Base-by-base conservation (phyloP, 2,888 invertebrate species). In the Protonemura montana region DNA sequence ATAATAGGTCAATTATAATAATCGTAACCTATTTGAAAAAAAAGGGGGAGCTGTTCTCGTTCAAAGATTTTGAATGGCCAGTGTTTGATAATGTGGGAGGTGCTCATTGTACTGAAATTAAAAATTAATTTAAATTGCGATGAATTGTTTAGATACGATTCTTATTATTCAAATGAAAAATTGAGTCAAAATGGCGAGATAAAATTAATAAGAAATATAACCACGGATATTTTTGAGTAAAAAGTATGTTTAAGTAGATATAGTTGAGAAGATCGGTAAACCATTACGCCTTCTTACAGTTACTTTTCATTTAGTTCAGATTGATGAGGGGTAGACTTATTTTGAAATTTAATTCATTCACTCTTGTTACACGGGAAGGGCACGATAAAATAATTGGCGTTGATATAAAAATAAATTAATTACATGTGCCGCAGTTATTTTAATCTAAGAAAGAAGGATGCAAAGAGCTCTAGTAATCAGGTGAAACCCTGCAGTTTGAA, bases 191-290 rank as follows among this genome's bases (percentile, higher is more conserved):
- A 59, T 59, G 59, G 59, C 59, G 59, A 59, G 13, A 21, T 59
- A 86, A 82, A 82, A 82, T 30, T 59, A 59, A 82, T 86, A 82
- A 27, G 82, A 82, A 35, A 59, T 59, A 59, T 59, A 59, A 13
- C 2, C 77, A 80, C 81, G 81, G 30, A 82, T 28, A 85, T 35
- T 6, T 35, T 35, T 35, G 3, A 3, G 35, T 28, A 42, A 81
- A 29, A 30, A 42, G 28, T 13, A 81, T n/a, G 82, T 0, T 81
- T 6, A 35, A 35, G 59, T 27, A 28, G 77, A 21, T 30, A 2
- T 59, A 1, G 59, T 59, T 21, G 13, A 59, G 59, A 35, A 3
- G 10, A 35, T 10, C 35, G 35, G 35, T 35, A 6, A 35, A 35
- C 35, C 35, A 35, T 35, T 10, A 35, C 35, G 35, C 3, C 5